Evolutionary conservation across 2,888 invertebrate species (phyloP).

Genomic region (Ganaspis brasiliensis): DNA sequence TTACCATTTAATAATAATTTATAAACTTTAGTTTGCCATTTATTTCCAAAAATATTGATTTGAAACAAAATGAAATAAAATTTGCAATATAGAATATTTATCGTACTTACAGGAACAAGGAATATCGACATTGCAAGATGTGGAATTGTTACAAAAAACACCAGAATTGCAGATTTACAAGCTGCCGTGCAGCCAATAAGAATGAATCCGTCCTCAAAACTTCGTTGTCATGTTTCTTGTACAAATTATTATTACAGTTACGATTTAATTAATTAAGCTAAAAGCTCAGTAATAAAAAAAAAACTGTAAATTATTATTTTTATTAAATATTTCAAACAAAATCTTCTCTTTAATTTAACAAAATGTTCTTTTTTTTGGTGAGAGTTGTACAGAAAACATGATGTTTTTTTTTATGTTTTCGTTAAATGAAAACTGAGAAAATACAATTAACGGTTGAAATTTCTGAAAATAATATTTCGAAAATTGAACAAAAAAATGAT

Average conservation of each 20-base stretch:
- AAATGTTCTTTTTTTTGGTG: too few relatives aligned
- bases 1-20: not conserved
- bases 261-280: not conserved
- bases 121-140: conserved; percentile 87
- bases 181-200: conserved; percentile 47
- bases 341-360: not conserved
- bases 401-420: too few relatives aligned
- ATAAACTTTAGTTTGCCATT: too few relatives aligned
- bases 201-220: conserved; percentile 17
- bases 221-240: not conserved
- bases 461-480: not conserved
- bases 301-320: conserved; percentile 9
- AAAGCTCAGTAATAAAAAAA: conserved; percentile 1
- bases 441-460: too few relatives aligned
- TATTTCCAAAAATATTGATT: too few relatives aligned
- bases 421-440: too few relatives aligned
- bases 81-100: too few relatives aligned
- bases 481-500: not conserved
- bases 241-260: not conserved
- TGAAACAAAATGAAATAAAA: too few relatives aligned
- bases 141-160: conserved; percentile 81
- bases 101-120: conserved; percentile 83
- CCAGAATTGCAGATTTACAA: conserved; percentile 70
- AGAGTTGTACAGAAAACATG: too few relatives aligned
- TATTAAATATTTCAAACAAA: conserved; percentile 17